Percentiles rank a stretch among this genome's conserved stretches.
Evolutionary conservation across 1,140 invertebrate genomes (phyloP).

Genomic region (Drosophila tani): DNA sequence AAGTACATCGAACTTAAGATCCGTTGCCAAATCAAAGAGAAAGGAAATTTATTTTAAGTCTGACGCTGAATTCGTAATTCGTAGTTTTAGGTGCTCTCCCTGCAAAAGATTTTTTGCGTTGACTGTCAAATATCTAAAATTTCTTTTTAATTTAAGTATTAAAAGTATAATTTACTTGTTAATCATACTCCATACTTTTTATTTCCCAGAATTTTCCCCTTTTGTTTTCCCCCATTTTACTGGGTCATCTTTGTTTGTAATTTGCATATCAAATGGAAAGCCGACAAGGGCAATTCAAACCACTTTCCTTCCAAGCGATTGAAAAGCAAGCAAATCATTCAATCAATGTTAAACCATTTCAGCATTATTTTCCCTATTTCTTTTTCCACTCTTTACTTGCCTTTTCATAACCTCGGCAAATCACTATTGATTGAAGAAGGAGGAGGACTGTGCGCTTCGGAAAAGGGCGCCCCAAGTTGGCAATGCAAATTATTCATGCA

Average conservation of each 20-base stretch:
- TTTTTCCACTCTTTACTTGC: constrained; percentile 15
- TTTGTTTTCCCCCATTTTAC: not conserved
- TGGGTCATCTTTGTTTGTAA: constrained; percentile 4
- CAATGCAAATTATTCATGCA: constrained; percentile 69
- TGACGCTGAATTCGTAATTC: no score
- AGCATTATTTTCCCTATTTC: constrained; percentile 34
- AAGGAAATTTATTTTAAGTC: no score
- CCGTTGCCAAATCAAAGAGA: no score
- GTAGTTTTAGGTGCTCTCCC: no score
- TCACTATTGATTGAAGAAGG: constrained; percentile 60
- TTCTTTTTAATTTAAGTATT: not conserved
- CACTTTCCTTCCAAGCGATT: constrained; percentile 20
- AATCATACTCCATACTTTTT: no score
- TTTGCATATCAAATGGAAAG: constrained; percentile 53
- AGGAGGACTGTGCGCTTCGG: not conserved
- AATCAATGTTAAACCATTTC: constrained; percentile 47
- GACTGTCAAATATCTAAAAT: no score
- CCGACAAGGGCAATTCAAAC: constrained; percentile 10
- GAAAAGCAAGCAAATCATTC: constrained; percentile 32
- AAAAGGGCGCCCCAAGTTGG: constrained; percentile 13
- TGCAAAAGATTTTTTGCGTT: no score
- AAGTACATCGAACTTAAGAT: not conserved
- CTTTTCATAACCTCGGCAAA: constrained; percentile 63
- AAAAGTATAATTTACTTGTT: not conserved
- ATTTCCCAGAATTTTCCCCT: not conserved